Base-by-base conservation (phyloP, 2,888 invertebrate genomes). In the Meta bourneti region DNA sequence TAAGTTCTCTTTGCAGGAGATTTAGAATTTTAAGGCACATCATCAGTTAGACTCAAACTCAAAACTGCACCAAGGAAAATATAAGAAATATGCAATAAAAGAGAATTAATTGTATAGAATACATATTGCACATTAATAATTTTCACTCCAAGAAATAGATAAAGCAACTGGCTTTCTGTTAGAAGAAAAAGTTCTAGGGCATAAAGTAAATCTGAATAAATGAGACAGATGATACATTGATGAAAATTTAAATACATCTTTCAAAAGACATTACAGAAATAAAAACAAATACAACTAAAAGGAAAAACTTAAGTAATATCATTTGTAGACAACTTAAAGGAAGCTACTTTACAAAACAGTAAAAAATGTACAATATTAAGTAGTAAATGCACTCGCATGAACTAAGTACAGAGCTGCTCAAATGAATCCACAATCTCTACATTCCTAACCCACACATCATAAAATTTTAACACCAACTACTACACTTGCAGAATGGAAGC, bases 351-450 rank as follows among this genome's bases (percentile, higher is more conserved):
- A 90, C 85, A 90, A 86, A 90, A 89, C 89, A 89, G 83, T 89
- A 89, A 85, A 85, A 91, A 91, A 91, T 91, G 79, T 91, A 91
- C 91, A 91, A 91, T 91, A 91, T 91, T 91, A 91, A 91, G 91
- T 91, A 91, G 91, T 91, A 91, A 91, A 91, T 91, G 91, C 87
- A 88, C 70, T 90, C 54, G 34, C 72, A 87, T 86, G 86, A 86
- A 70, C 86, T 87, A 91, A 87, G 86, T 91, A 91, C 81, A 69
- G 71, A 91, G 91, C 91, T 91, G 91, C 91, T 79, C 82, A 69
- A 51, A 77, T 69, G 69, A 51, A 81, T 84, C 84, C 84, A 84
- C 89, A 83, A 20, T 79, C 71, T 85, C 70, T 70, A 61, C 11
- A 61, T 9, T 86, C 61, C 90, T 74, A 90, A 90, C 90, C 84